Conservation (phyloP, 2,797 vertebrate species). For the Austrolebias charrua region DNA sequence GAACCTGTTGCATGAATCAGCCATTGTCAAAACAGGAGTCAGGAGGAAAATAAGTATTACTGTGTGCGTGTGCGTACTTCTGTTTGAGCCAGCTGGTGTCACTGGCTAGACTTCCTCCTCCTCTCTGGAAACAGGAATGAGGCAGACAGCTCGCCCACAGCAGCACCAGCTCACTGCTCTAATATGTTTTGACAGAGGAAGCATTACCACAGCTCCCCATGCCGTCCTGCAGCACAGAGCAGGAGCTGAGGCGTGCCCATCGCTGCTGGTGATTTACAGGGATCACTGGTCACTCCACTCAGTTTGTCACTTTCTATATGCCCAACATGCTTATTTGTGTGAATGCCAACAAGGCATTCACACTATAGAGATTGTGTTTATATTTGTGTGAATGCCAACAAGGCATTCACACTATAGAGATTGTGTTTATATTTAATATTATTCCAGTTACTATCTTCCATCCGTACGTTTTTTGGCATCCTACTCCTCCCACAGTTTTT, state of each 20-base stretch:
- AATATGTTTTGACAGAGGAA: slow-evolving; percentile 70
- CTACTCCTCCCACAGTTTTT: no score
- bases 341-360: no score
- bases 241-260: slow-evolving; percentile 31
- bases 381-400: no score
- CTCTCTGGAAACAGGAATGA: slow-evolving; percentile 37
- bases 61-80: slow-evolving; percentile 1
- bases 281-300: background rate
- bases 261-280: slow-evolving; percentile 13
- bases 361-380: no score
- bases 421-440: no score
- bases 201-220: slow-evolving; percentile 51
- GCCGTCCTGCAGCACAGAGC: slow-evolving; percentile 61
- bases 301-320: background rate
- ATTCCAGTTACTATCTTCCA: no score
- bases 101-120: slow-evolving; percentile 54
- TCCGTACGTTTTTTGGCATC: no score
- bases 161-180: slow-evolving; percentile 56
- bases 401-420: no score
- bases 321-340: background rate
- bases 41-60: slow-evolving; percentile 3
- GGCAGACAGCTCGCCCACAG: slow-evolving; percentile 68
- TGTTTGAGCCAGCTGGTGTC: slow-evolving; percentile 50
- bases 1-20: slow-evolving; percentile 19
- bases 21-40: slow-evolving; percentile 26